Base-by-base conservation (phyloP, 2,888 invertebrate species). In the Actias luna region DNA sequence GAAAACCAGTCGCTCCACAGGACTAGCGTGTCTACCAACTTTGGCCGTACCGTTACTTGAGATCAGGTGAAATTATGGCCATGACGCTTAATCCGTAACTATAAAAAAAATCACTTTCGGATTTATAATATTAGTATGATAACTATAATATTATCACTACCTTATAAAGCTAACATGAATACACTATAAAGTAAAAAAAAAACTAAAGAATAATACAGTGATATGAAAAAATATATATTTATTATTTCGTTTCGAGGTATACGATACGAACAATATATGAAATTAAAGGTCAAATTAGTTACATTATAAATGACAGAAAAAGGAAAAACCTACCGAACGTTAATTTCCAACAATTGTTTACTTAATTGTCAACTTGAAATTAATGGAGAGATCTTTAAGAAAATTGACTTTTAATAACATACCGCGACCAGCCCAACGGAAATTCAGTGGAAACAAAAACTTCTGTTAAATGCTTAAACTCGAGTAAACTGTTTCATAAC, bases 391-490 rank as follows among this genome's bases (percentile, higher is more conserved):
- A 74, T 76, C 73, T 76, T 78, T 80, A 77, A 79, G 78, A 64
- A 85, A 88, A 86, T 88, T 78, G 76, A 76, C 79, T 80, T 87
- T 87, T 88, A 89, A 89, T 89, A 84, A 85, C 79, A 84, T 78
- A 72, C 74, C 76, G 33, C 39, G 29, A 25, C 25, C 12, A 82
- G 69, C 69, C 76, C 79, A 87, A 83, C 84, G 80, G 85, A 87
- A 84, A 85, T 82, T 80, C 75, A 82, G 75, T 79, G 78, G 80
- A 79, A 79, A 78, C 80, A 83, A 77, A 69, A 89, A 88, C 80
- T 88, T 88, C 83, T 79, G 82, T 75, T 78, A 66, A 84, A 83
- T 80, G 81, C 83, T 79, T 76, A 82, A 82, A 84, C 82, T 80
- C 71, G 80, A 78, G 82, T 82, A 65, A 87, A 85, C 84, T 84